A percentile compares a stretch with the other conserved stretches of the same genome.
Conservation (phyloP, 1,140 invertebrate species). For the Mactra quadrangularis region DNA sequence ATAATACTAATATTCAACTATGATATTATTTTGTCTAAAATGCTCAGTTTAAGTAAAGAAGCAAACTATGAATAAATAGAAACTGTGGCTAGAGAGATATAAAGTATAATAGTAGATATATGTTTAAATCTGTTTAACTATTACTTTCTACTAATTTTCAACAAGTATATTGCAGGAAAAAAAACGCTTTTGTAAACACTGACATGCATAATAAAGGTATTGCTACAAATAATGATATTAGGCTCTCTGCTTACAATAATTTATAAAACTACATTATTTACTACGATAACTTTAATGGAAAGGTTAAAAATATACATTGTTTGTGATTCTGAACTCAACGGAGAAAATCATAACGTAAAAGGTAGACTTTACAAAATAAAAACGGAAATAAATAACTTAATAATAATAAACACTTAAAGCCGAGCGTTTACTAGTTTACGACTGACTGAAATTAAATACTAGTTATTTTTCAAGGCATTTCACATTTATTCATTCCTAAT, state of each 20-base stretch:
- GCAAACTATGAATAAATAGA: no score
- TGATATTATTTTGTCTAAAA: no score
- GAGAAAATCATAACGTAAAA: background rate
- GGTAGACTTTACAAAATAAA: slow-evolving; percentile 5
- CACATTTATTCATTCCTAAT: slow-evolving; percentile 31
- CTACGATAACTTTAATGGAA: background rate
- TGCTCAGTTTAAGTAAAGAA: no score
- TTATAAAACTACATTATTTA: slow-evolving; percentile 1
- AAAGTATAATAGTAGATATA: no score
- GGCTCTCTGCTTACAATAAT: background rate
- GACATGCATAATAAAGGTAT: no score
- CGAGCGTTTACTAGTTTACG: background rate
- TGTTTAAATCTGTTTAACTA: no score
- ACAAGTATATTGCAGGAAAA: no score
- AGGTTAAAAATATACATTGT: background rate
- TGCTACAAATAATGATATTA: no score
- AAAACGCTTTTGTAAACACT: no score
- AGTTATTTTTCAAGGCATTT: background rate
- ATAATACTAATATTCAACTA: no score
- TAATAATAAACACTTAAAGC: slow-evolving; percentile 16
- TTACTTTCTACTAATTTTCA: no score
- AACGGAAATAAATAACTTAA: background rate
- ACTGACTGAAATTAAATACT: slow-evolving; percentile 2
- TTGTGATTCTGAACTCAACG: background rate
- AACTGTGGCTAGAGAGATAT: no score